Evolutionary conservation across 2,888 invertebrate species (phyloP).

Genomic region (Drosophila nr. perissopoda): DNA sequence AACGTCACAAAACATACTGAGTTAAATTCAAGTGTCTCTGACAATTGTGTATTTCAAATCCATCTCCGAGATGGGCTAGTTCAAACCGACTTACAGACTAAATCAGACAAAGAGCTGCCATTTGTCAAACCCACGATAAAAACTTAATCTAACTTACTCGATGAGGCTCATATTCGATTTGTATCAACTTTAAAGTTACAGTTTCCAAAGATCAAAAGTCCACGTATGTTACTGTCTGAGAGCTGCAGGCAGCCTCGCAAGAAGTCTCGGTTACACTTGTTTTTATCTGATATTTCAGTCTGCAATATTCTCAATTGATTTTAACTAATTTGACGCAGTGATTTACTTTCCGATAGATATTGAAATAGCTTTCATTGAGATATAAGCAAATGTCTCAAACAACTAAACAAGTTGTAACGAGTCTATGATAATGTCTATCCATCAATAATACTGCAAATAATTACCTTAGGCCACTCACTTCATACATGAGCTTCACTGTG

Average conservation of each 20-base stretch:
- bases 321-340: neutral
- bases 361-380: neutral
- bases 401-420: neutral
- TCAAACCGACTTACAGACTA: neutral
- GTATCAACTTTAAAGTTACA: neutral
- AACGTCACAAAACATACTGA: neutral
- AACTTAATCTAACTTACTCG: neutral
- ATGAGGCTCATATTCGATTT: neutral
- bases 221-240: neutral
- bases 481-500: neutral
- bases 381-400: neutral
- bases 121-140: neutral
- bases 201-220: neutral
- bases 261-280: neutral
- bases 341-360: neutral
- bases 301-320: neutral
- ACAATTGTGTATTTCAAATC: neutral
- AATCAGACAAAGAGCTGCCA: neutral
- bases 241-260: neutral
- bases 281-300: neutral
- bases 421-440: neutral
- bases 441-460: neutral
- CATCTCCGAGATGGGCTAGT: neutral
- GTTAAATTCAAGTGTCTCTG: neutral
- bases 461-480: neutral